phyloP scores from a whole-genome alignment of 2,113 vertebrate species.

The Ranitomeya variabilis region DNA sequence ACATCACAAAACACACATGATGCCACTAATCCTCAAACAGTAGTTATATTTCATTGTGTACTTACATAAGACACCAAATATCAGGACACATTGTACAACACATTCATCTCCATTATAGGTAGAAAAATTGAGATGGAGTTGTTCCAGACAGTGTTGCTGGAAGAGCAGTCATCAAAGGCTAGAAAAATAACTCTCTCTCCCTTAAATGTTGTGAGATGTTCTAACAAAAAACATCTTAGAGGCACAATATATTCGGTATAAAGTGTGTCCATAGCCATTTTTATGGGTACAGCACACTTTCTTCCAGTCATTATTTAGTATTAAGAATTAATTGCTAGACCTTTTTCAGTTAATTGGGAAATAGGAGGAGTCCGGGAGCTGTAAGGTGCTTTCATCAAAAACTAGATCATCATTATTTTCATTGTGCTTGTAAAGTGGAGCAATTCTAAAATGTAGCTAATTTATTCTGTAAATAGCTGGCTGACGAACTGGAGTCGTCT shows the following conservation, averaged over 20 bases:
- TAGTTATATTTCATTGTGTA: too few relatives aligned
- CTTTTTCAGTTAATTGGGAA: conserved; percentile 48
- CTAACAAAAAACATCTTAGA: background rate
- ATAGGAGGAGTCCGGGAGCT: conserved; percentile 34
- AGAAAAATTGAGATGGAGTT: background rate
- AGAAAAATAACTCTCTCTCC: background rate
- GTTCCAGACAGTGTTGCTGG: background rate
- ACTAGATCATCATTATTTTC: conserved; percentile 52
- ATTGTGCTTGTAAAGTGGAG: conserved; percentile 25
- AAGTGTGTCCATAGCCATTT: conserved; percentile 25
- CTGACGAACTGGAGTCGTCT: background rate
- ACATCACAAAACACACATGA: too few relatives aligned
- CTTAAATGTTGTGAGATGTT: background rate
- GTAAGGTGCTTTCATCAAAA: conserved; percentile 23
- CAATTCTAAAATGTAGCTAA: conserved; percentile 21
- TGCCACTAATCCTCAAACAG: too few relatives aligned
- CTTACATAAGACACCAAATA: too few relatives aligned
- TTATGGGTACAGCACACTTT: conserved; percentile 23
- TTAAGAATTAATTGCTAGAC: conserved; percentile 41
- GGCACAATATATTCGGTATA: background rate
- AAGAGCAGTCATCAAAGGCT: background rate
- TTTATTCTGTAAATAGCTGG: conserved; percentile 28
- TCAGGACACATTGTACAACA: background rate
- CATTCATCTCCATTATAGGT: background rate
- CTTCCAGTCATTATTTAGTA: conserved; percentile 38